These are phyloP conservation scores for Drosophila santomea DNA, from an alignment of 1,140 invertebrate species.

Conservation along the genomic window DNA sequence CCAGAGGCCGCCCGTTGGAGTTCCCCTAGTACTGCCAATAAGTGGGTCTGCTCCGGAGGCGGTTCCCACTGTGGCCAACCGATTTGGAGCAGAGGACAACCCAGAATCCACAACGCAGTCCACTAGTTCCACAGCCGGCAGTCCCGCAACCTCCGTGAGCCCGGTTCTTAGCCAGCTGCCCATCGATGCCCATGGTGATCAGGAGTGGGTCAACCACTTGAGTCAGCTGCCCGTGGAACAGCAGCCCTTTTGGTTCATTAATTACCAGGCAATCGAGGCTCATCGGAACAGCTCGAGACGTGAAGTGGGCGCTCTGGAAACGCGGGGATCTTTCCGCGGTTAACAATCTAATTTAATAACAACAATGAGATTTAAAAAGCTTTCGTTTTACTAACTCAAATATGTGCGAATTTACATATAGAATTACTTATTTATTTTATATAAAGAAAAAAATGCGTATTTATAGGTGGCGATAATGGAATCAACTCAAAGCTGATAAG, in stretches of 20 bases:
- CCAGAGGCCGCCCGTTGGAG: constrained; percentile 74
- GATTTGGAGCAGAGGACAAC: constrained; percentile 43
- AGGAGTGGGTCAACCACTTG: constrained; percentile 83
- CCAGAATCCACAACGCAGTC: neutral
- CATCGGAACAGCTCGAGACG: constrained; percentile 66
- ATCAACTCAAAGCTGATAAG: constrained; percentile 20
- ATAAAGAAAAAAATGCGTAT: neutral
- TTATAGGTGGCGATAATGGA: constrained; percentile 11
- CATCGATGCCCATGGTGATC: constrained; percentile 85
- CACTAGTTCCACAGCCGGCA: neutral
- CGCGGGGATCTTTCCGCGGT: constrained; percentile 71
- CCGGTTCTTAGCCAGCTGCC: constrained; percentile 37
- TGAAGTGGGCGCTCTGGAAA: constrained; percentile 59
- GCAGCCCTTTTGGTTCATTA: constrained; percentile 86
- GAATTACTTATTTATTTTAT: constrained; percentile 40
- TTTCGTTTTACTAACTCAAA: neutral
- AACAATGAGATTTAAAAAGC: constrained; percentile 4
- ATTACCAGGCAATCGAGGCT: constrained; percentile 83
- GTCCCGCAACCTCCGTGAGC: neutral
- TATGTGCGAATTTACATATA: neutral
- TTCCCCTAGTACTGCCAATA: constrained; percentile 57
- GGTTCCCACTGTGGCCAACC: constrained; percentile 35
- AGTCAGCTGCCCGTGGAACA: constrained; percentile 84
- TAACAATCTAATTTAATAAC: constrained; percentile 21
- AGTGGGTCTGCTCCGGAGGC: constrained; percentile 17